Conservation (phyloP, 2,113 vertebrate species). For the Syngnathus scovelli region DNA sequence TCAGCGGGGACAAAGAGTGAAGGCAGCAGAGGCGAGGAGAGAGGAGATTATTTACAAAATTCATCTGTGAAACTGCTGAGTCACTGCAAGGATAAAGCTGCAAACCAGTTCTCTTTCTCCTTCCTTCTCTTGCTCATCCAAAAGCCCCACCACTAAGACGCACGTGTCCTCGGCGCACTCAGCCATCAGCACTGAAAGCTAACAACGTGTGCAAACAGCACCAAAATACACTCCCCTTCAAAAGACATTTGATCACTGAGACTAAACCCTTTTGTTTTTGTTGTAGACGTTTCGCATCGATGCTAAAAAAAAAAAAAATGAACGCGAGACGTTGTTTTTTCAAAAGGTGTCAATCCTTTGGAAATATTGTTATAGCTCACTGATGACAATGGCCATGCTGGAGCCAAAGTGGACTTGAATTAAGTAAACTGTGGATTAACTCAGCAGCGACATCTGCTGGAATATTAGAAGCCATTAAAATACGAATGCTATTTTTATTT, state of each 20-base stretch:
- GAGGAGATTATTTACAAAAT: slow-evolving; percentile 62
- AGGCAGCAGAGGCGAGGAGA: slow-evolving; percentile 45
- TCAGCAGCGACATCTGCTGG: slow-evolving; percentile 41
- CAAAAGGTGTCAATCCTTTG: background rate
- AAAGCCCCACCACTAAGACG: slow-evolving; percentile 36
- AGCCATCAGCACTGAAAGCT: slow-evolving; percentile 1
- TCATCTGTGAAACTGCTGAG: slow-evolving; percentile 57
- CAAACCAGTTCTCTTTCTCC: slow-evolving; percentile 41
- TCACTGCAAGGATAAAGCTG: slow-evolving; percentile 53
- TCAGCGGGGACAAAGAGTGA: slow-evolving; percentile 38
- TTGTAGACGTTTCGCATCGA: background rate
- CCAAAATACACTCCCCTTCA: background rate
- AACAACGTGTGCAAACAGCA: background rate
- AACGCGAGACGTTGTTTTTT: no score
- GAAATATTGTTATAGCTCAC: background rate
- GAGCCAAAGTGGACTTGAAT: background rate
- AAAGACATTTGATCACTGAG: background rate
- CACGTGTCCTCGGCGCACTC: slow-evolving; percentile 5
- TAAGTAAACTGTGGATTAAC: slow-evolving; percentile 6
- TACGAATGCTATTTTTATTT: background rate
- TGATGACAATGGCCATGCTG: no score
- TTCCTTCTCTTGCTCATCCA: slow-evolving; percentile 42
- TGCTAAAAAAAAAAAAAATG: background rate
- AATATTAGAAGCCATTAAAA: slow-evolving; percentile 12
- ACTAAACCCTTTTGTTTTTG: background rate